phyloP scores from a whole-genome alignment of 1,140 invertebrate genomes.

The Calycopis cecrops region DNA sequence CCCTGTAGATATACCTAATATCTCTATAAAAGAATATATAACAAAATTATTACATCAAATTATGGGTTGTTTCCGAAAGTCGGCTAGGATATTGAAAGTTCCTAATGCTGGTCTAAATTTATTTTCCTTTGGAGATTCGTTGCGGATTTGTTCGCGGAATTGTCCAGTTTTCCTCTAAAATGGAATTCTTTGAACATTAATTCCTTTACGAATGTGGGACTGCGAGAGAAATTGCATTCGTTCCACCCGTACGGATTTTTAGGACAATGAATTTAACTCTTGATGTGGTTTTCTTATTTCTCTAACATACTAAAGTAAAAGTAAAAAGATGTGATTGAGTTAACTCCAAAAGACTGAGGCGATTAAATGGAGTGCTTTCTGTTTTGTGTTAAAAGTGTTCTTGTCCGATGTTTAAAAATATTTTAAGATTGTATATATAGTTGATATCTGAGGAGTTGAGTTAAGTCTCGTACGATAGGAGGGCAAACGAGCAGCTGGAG shows the following conservation, averaged over 20 bases:
- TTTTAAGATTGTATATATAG: too few species aligned
- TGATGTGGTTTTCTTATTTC: constrained; percentile 8
- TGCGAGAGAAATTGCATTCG: constrained; percentile 19
- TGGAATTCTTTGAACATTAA: constrained; percentile 27
- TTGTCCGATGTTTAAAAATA: too few species aligned
- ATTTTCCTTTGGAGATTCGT: constrained; percentile 32
- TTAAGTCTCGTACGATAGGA: too few species aligned
- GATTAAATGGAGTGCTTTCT: too few species aligned
- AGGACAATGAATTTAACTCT: constrained; percentile 16
- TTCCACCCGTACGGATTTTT: constrained; percentile 18
- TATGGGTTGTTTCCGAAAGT: constrained; percentile 24
- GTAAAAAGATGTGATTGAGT: too few species aligned
- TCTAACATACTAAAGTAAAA: too few species aligned
- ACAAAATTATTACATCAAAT: constrained; percentile 22
- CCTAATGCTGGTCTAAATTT: constrained; percentile 32
- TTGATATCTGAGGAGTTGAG: too few species aligned
- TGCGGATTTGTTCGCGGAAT: constrained; percentile 30
- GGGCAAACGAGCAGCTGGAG: too few species aligned
- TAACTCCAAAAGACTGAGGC: too few species aligned
- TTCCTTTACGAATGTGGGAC: constrained; percentile 26
- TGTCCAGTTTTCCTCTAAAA: constrained; percentile 26
- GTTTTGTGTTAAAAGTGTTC: too few species aligned
- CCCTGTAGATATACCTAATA: too few species aligned
- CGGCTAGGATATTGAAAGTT: constrained; percentile 29
- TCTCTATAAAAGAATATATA: too few species aligned